Evolutionary conservation across 2,113 vertebrate species (phyloP).

Genomic region (Triplophysa siluroides): DNA sequence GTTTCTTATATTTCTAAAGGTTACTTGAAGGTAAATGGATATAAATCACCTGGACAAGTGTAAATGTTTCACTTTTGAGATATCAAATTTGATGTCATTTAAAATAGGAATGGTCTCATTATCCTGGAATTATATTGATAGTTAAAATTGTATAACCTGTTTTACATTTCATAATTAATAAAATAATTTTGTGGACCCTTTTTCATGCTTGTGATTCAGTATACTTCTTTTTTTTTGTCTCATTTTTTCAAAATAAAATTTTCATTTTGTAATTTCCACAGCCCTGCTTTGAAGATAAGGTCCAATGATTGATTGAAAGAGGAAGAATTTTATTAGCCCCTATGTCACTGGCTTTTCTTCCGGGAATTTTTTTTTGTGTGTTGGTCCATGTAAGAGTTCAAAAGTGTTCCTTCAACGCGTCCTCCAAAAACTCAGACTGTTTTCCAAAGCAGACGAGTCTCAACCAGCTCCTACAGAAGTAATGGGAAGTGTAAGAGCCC

Average conservation of each 20-base stretch:
- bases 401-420: constrained; percentile 99
- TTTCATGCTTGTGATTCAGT: not conserved
- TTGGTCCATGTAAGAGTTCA: constrained; percentile 81
- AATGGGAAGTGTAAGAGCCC: constrained; percentile 97
- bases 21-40: not conserved
- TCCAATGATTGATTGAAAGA: not conserved
- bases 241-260: not conserved
- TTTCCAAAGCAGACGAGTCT: constrained; percentile 89
- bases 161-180: not conserved
- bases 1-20: not conserved
- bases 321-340: not conserved
- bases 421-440: constrained; percentile 98
- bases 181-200: not conserved
- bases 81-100: not conserved
- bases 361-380: constrained; percentile 59
- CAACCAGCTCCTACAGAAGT: constrained; percentile 83
- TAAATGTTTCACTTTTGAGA: not conserved
- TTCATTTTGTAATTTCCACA: not conserved
- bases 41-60: not conserved
- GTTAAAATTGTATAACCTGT: not conserved
- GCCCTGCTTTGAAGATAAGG: not conserved
- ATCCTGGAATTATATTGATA: not conserved
- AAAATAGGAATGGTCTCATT: not conserved
- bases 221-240: not conserved
- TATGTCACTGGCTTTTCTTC: not conserved